phyloP scores from a whole-genome alignment of 2,797 vertebrate species.

The Sebastes glaucus region DNA sequence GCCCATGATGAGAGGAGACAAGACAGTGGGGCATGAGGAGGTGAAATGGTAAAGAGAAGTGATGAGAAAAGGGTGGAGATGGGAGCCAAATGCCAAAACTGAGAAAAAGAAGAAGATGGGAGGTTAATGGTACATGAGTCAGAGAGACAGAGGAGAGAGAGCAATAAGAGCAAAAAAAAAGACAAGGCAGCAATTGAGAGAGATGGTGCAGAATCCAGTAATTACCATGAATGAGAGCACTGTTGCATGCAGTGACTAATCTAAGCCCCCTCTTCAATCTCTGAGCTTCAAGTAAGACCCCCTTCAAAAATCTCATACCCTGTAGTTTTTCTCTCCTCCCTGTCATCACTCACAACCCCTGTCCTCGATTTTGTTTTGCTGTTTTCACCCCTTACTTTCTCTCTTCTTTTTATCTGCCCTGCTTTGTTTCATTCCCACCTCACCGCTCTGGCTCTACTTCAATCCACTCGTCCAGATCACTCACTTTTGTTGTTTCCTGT shows the following conservation, averaged over 20 bases:
- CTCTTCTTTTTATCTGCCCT: slow-evolving; percentile 4
- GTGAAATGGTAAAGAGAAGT: slow-evolving; percentile 34
- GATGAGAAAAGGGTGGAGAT: slow-evolving; percentile 23
- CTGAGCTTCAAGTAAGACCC: slow-evolving; percentile 23
- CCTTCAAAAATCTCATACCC: slow-evolving; percentile 11
- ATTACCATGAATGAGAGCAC: slow-evolving; percentile 46
- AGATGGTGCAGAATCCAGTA: slow-evolving; percentile 28
- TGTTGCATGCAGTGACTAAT: slow-evolving; percentile 50
- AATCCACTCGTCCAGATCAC: slow-evolving; percentile 44
- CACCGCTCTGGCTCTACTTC: slow-evolving; percentile 40
- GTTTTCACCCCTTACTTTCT: slow-evolving; percentile 18
- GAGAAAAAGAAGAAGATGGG: slow-evolving; percentile 11
- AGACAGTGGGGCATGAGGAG: slow-evolving; percentile 23
- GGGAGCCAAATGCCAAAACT: slow-evolving; percentile 27
- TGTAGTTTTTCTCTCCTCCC: slow-evolving; percentile 1
- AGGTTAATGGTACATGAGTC: slow-evolving; percentile 43
- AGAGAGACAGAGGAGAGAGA: not conserved
- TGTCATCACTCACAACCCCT: slow-evolving; percentile 1
- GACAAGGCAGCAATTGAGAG: slow-evolving; percentile 14
- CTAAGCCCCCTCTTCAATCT: not conserved
- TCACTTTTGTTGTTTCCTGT: slow-evolving; percentile 35
- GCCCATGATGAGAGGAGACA: slow-evolving; percentile 31
- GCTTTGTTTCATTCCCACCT: slow-evolving; percentile 45
- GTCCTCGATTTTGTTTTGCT: slow-evolving; percentile 21
- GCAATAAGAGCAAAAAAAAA: not conserved